These are phyloP conservation scores for Herpailurus yagouaroundi DNA, from an alignment of 2,113 vertebrate species.

Conservation along the genomic window DNA sequence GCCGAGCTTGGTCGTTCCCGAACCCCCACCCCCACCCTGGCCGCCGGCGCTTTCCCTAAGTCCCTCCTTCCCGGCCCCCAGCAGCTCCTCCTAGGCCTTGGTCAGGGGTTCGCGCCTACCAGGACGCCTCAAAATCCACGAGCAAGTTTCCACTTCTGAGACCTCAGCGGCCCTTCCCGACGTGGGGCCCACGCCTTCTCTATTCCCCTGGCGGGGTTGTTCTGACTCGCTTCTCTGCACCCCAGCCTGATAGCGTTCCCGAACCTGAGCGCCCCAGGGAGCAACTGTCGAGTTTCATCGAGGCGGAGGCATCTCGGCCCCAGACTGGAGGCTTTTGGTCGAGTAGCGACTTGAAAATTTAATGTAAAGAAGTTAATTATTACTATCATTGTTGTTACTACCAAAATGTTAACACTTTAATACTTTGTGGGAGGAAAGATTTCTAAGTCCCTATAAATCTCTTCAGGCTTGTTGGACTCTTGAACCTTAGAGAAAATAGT, in stretches of 20 bases:
- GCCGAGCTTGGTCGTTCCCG: constrained; percentile 48
- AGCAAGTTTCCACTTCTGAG: background rate
- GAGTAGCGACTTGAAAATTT: constrained; percentile 89
- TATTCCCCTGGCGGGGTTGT: rapidly evolving
- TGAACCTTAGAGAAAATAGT: constrained; percentile 35
- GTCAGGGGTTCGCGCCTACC: background rate
- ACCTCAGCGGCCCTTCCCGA: rapidly evolving
- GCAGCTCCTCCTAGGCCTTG: background rate
- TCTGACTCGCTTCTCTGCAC: background rate
- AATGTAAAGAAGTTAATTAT: background rate
- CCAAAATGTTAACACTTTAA: constrained; percentile 89
- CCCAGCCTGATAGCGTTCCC: constrained; percentile 88
- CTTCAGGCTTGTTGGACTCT: constrained; percentile 79
- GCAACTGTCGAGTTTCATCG: constrained; percentile 91
- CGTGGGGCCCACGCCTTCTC: background rate
- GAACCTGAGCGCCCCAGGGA: constrained; percentile 83
- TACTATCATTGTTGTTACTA: background rate
- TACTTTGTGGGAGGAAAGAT: constrained; percentile 89
- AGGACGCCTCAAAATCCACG: background rate
- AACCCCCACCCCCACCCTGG: background rate
- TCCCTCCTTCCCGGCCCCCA: background rate
- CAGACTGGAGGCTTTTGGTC: constrained; percentile 89
- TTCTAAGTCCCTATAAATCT: constrained; percentile 83
- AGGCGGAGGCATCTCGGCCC: constrained; percentile 88
- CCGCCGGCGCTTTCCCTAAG: background rate